Evolutionary conservation across 2,113 vertebrate genomes (phyloP).

Genomic region (Dasyprocta punctata): DNA sequence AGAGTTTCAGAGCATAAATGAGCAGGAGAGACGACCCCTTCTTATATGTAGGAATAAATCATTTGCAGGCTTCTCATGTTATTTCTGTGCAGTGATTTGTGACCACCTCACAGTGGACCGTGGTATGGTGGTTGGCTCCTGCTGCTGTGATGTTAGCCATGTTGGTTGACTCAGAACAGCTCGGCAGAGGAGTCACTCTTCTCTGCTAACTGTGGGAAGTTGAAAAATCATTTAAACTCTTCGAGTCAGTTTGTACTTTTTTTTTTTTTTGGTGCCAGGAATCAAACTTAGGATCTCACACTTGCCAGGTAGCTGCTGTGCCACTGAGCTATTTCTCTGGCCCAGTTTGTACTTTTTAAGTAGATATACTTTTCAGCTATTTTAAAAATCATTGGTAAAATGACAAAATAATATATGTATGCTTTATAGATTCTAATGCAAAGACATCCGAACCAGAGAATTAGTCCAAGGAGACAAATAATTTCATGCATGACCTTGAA

Average conservation of each 20-base stretch:
- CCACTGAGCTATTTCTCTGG: no score
- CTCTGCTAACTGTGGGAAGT: background rate
- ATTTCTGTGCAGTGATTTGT: background rate
- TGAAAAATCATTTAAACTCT: background rate
- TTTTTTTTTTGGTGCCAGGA: no score
- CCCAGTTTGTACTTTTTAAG: background rate
- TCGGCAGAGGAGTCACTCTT: background rate
- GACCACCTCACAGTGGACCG: background rate
- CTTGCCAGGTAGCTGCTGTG: no score
- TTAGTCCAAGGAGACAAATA: background rate
- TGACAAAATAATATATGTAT: background rate
- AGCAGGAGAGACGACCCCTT: background rate
- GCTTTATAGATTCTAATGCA: background rate
- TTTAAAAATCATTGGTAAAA: slow-evolving; percentile 34
- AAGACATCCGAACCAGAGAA: background rate
- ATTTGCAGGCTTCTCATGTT: background rate
- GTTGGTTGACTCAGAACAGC: background rate
- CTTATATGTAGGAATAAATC: background rate
- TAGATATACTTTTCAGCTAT: background rate
- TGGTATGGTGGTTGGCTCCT: background rate
- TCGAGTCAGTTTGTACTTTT: background rate
- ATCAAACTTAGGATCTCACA: no score
- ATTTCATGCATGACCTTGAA: background rate
- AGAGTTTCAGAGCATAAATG: slow-evolving; percentile 18
- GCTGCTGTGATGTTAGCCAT: background rate